Evolutionary conservation across 2,113 vertebrate genomes (phyloP).

Genomic region (Poecile atricapillus): DNA sequence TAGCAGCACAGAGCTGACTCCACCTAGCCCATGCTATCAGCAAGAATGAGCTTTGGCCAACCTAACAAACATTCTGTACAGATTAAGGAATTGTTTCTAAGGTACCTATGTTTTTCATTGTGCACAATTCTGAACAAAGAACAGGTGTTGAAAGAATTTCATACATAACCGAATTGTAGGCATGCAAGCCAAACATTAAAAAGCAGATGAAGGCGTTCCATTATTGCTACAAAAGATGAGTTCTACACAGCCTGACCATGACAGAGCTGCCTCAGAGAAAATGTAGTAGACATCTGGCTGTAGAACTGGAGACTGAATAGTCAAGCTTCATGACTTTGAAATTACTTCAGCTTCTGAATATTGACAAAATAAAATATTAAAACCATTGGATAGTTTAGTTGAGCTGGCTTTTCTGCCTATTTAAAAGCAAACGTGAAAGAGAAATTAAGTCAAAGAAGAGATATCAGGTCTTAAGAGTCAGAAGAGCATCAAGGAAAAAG

Average conservation of each 20-base stretch:
- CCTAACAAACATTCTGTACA: background rate
- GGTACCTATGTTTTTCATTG: background rate
- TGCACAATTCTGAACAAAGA: background rate
- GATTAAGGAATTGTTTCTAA: background rate
- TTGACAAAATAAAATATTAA: background rate
- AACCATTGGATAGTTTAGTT: background rate
- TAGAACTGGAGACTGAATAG: background rate
- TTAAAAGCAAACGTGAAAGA: background rate
- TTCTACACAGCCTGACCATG: background rate
- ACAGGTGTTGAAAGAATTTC: background rate
- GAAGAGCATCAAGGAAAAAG: background rate
- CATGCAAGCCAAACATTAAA: background rate
- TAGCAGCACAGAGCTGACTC: background rate
- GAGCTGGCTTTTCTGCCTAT: background rate
- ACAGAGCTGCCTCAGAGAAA: background rate
- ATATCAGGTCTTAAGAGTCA: background rate
- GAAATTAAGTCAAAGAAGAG: background rate
- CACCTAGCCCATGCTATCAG: accelerated
- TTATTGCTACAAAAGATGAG: background rate
- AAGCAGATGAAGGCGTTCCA: accelerated
- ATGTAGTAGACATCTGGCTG: background rate
- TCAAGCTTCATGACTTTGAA: background rate
- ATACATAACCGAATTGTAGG: background rate
- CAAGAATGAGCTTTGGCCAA: background rate
- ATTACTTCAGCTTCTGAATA: background rate